Base-by-base conservation (phyloP, 2,888 invertebrate species). In the Campopleginae sp. region DNA sequence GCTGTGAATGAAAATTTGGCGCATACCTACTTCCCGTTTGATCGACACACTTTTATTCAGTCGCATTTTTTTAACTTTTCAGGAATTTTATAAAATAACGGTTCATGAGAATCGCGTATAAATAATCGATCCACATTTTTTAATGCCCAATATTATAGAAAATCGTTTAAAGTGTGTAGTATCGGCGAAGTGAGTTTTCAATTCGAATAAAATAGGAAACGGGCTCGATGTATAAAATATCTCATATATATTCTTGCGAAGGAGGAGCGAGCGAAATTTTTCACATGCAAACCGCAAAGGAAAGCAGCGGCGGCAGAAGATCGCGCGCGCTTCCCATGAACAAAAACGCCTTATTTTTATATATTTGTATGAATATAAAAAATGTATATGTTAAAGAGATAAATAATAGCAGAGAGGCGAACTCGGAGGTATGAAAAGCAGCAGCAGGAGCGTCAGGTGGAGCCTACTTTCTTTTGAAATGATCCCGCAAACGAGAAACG, bases 391-490 rank as follows among this genome's bases (percentile, higher is more conserved):
- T 48, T 58, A 33, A 65, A 70, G 44, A 74, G 65, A 44, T 27
- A 71, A 82, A 70, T 79, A 76, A 85, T 85, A 80, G 80, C 58
- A 80, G 79, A 76, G 79, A 82, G 58, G 65, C 70, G n/a, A 6
- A 58, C 38, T 38, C 38, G 38, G 76, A 84, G 65, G 80, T 71
- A 85, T 82, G 82, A 85, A 85, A 85, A 85, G 82, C 78, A 82
- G 85, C 85, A 82, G 82, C 85, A 85, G 85, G 82, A 85, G 82
- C 85, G 85, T 85, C 85, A 85, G 82, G 82, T 85, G 85, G 85
- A 85, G 85, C 85, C 85, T 85, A 85, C 85, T 85, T 85, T 85
- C 85, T 85, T 85, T 85, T 82, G 76, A 82, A 80, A 85, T 76
- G 70, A 76, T 82, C 82, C 71, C 54, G 58, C 58, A 58, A 58